These are phyloP conservation scores for Hesperia comma DNA, from an alignment of 2,888 invertebrate genomes.

Conservation along the genomic window DNA sequence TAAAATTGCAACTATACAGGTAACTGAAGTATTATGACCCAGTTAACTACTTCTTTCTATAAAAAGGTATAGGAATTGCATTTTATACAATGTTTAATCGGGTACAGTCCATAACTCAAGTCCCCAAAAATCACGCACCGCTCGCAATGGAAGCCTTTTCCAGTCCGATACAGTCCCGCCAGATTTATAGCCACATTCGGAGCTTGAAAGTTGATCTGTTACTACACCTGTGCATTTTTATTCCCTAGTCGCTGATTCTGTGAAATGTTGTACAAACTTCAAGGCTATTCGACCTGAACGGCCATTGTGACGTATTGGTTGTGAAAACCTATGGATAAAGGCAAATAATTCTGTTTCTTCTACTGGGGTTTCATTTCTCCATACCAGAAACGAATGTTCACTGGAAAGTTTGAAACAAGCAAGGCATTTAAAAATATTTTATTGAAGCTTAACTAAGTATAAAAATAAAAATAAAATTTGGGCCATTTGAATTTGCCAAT, in stretches of 20 bases:
- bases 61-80: background rate
- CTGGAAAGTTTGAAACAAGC: too few relatives aligned
- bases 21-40: background rate
- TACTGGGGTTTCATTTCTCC: too few relatives aligned
- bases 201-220: constrained; percentile 22
- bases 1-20: too few relatives aligned
- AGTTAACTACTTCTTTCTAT: background rate
- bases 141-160: constrained; percentile 17
- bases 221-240: constrained; percentile 16
- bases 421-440: too few relatives aligned
- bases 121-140: constrained; percentile 8
- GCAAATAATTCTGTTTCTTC: too few relatives aligned
- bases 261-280: constrained; percentile 5
- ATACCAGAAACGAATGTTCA: too few relatives aligned
- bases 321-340: too few relatives aligned
- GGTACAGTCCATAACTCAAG: constrained; percentile 24
- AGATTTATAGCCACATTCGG: constrained; percentile 18
- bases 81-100: constrained; percentile 10
- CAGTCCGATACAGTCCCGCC: constrained; percentile 17
- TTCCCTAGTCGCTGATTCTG: constrained; percentile 6
- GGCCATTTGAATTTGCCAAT: too few relatives aligned
- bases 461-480: too few relatives aligned
- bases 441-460: too few relatives aligned
- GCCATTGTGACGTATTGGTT: background rate
- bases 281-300: background rate